Evolutionary conservation across 2,888 invertebrate species (phyloP), one percentile per base, ranked within the genome.

Genomic region (Amiota minor): DNA sequence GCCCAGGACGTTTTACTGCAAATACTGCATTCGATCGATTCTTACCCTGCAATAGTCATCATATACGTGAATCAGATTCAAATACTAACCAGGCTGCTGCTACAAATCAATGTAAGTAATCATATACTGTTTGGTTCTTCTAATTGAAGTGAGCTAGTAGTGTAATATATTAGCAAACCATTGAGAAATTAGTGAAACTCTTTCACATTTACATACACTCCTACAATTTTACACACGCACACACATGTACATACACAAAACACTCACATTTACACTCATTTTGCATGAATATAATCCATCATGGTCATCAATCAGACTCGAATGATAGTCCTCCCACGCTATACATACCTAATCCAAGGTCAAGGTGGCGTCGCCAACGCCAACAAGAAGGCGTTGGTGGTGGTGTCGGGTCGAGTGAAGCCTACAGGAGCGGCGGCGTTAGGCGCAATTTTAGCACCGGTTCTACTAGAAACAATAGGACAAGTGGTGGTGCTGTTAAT

Each of bases 21-120:
- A 87, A 89, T 80, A 88, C 90, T 10, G 88, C 90, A 10, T 90
- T 90, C 71, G 90, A 90, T 79, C 89, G 90, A 49, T 94, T 93
- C 83, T 89, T 95, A 78, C 93, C 93, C 1, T 95, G 95, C 85
- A 93, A 93, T 86, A 94, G 94, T 53, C 93, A 94, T 88, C 94
- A 94, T 81, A 90, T 94, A 70, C 91, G 91, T 0, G 90, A 90
- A 18, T 80, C 82, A 4, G 88, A 87, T 18, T 79, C 75, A 72
- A 79, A 74, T 74, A 80, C 74, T 61, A 78, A 67, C 11, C 3
- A 35, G n/a, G n/a, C n/a, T 4, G 35, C 16, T 16, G 14, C 61
- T 4, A 12, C 55, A 1, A 69, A 23, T 35, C 11, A 11, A 18
- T 20, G 23, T 59, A 9, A 9, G 20, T 59, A 59, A 23, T 59